Evolutionary conservation across 2,113 vertebrate species (phyloP).

Genomic region (Nanger granti): DNA sequence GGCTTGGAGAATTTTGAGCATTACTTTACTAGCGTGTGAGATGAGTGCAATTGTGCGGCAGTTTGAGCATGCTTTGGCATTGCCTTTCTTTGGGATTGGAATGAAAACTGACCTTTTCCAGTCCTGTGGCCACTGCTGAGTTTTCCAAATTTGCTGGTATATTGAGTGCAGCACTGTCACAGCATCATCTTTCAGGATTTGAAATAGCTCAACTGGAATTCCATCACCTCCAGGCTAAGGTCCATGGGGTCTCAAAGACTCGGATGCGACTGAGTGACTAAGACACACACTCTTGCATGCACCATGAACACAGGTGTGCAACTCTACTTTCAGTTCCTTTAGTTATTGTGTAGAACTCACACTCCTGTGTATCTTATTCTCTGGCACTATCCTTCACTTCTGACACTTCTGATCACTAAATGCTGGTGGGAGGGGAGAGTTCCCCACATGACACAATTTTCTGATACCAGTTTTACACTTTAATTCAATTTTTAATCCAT

Average conservation of each 20-base stretch:
- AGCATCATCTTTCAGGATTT: no score
- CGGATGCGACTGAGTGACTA: not conserved
- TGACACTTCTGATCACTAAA: not conserved
- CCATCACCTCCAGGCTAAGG: no score
- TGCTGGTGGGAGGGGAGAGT: not conserved
- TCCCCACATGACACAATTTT: not conserved
- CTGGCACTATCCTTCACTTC: not conserved
- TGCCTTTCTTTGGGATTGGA: no score
- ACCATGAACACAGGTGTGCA: not conserved
- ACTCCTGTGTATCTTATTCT: not conserved
- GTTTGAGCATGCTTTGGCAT: no score
- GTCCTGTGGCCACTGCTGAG: no score
- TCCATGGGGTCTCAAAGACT: not conserved
- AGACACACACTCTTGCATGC: not conserved
- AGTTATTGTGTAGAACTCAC: not conserved
- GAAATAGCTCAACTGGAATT: no score
- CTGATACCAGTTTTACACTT: not conserved
- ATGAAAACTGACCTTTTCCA: no score
- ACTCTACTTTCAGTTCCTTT: not conserved
- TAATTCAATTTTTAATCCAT: not conserved
- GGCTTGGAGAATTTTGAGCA: no score
- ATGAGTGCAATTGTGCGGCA: no score
- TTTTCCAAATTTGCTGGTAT: no score
- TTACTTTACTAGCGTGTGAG: no score
- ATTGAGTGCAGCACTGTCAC: no score